Percentiles rank a stretch among this genome's conserved stretches.
phyloP scores from a whole-genome alignment of 2,888 invertebrate genomes.

The Patella pellucida region DNA sequence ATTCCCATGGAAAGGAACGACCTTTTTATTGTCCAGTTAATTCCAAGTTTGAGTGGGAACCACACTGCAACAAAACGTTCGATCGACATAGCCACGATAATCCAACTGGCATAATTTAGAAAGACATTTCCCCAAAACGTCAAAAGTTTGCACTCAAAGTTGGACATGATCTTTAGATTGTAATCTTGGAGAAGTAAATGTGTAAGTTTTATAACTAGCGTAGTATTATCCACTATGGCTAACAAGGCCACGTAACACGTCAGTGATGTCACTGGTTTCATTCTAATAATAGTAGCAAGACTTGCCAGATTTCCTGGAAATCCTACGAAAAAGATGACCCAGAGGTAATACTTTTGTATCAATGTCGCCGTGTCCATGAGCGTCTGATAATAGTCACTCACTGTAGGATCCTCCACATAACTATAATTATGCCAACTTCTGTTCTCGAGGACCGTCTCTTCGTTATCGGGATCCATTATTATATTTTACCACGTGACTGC shows the following conservation, averaged over 20 bases:
- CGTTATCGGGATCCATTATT: too few species aligned
- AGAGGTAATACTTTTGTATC: conserved; percentile 32
- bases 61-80: conserved; percentile 31
- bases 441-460: too few species aligned
- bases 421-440: too few species aligned
- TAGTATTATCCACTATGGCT: conserved; percentile 34
- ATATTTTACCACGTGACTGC: too few species aligned
- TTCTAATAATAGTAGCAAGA: conserved; percentile 30
- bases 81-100: conserved; percentile 35
- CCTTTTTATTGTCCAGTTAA: conserved; percentile 15
- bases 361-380: neutral
- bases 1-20: conserved; percentile 15
- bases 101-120: conserved; percentile 35
- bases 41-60: conserved; percentile 14
- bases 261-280: conserved; percentile 28
- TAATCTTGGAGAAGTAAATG: conserved; percentile 23
- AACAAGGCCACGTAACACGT: conserved; percentile 33
- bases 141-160: conserved; percentile 28
- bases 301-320: conserved; percentile 34
- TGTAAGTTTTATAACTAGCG: conserved; percentile 31
- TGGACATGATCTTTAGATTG: conserved; percentile 20
- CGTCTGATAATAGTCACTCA: neutral
- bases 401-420: too few species aligned
- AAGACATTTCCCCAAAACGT: conserved; percentile 23
- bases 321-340: conserved; percentile 32